Conservation (phyloP, 1,140 invertebrate genomes). For the Bombus sylvicola region DNA sequence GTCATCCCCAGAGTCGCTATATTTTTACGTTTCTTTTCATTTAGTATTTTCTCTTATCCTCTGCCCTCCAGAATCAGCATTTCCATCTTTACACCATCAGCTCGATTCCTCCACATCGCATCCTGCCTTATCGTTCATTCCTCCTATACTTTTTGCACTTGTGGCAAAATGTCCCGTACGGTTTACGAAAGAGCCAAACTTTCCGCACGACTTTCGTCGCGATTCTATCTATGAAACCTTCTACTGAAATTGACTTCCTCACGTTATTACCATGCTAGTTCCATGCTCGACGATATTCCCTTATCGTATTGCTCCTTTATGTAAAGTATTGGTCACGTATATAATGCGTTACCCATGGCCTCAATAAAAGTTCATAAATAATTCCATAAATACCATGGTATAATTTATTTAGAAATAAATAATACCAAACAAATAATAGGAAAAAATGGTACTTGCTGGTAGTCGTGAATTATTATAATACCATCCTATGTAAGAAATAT, state of each 20-base stretch:
- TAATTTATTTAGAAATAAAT: neutral
- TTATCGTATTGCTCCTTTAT: slow-evolving; percentile 20
- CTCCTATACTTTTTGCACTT: too few species aligned
- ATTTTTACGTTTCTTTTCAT: neutral
- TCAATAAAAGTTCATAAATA: neutral
- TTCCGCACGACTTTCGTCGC: neutral
- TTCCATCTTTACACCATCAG: too few species aligned
- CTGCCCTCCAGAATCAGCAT: neutral
- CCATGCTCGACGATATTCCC: neutral
- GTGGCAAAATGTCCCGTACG: neutral
- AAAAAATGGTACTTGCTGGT: neutral
- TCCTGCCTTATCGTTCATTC: too few species aligned
- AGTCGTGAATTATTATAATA: neutral
- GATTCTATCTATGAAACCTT: neutral
- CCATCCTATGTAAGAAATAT: neutral
- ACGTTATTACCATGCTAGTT: slow-evolving; percentile 5
- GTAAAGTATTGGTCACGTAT: neutral
- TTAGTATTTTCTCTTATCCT: too few species aligned
- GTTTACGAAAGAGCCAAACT: too few species aligned
- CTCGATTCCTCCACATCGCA: too few species aligned
- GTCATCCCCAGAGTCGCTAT: neutral
- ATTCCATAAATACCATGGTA: neutral
- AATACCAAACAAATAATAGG: too few species aligned
- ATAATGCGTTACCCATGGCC: neutral
- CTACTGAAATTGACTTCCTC: neutral